Conservation (phyloP, 2,113 vertebrate genomes). For the Chionis minor region DNA sequence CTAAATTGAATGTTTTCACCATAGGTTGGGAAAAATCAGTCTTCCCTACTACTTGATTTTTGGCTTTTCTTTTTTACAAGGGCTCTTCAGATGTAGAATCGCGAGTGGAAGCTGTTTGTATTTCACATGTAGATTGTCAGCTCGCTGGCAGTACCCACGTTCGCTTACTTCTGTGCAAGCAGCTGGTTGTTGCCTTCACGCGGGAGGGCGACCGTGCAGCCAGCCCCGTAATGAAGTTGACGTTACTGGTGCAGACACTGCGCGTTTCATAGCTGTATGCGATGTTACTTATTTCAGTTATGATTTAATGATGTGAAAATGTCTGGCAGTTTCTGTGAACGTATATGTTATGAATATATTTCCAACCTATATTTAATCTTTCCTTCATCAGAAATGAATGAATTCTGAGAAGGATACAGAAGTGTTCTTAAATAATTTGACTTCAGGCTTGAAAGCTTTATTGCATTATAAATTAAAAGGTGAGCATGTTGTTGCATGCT, state of each 20-base stretch:
- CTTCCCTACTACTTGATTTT: neutral
- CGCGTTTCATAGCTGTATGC: accelerated
- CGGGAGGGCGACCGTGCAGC: neutral
- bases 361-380: conserved; percentile 45
- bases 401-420: conserved; percentile 32
- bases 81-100: neutral
- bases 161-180: neutral
- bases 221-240: neutral
- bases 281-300: neutral
- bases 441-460: conserved; percentile 36
- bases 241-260: neutral
- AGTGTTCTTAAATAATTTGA: conserved; percentile 53
- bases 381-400: conserved; percentile 46
- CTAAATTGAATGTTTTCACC: neutral
- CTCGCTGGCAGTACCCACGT: neutral
- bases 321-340: conserved; percentile 22
- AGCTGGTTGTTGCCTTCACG: neutral
- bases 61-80: neutral
- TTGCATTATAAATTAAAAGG: conserved; percentile 39
- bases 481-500: conserved; percentile 38
- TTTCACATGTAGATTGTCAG: neutral
- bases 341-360: neutral
- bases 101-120: neutral
- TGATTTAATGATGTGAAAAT: neutral
- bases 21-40: neutral